phyloP scores from a whole-genome alignment of 2,113 vertebrate genomes.

The Brachyhypopomus gauderio region DNA sequence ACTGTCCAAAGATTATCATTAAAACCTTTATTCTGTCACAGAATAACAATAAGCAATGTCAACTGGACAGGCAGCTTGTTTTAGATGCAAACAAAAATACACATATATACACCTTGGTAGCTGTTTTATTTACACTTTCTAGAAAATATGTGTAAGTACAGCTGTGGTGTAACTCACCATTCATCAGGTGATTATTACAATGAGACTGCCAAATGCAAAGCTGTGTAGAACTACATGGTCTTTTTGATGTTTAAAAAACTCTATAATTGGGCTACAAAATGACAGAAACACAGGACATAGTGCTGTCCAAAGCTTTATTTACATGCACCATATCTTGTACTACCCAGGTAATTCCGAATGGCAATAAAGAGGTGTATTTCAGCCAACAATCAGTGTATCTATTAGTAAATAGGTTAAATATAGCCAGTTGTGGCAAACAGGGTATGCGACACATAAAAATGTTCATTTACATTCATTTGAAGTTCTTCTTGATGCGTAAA shows the following conservation, averaged over 20 bases:
- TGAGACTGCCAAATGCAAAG: too few species aligned
- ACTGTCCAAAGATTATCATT: not conserved
- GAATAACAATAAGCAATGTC: not conserved
- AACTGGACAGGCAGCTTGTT: not conserved
- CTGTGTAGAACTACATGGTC: too few species aligned
- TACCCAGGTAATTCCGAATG: not conserved
- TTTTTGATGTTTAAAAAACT: not conserved
- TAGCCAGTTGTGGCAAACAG: slow-evolving; percentile 23
- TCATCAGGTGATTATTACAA: too few species aligned
- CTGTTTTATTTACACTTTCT: too few species aligned
- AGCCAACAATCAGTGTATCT: slow-evolving; percentile 29
- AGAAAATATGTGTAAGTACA: too few species aligned
- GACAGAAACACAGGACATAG: slow-evolving; percentile 22
- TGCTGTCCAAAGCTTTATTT: slow-evolving; percentile 49
- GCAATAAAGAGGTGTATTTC: slow-evolving; percentile 6
- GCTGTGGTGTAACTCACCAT: too few species aligned
- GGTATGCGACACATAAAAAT: slow-evolving; percentile 20
- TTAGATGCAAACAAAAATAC: not conserved
- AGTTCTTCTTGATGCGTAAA: slow-evolving; percentile 22
- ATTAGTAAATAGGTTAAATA: slow-evolving; percentile 32
- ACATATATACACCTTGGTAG: too few species aligned
- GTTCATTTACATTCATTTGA: not conserved
- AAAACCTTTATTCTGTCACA: not conserved
- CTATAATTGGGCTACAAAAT: not conserved
- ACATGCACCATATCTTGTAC: slow-evolving; percentile 36